Evolutionary conservation across 2,797 vertebrate species (phyloP), one percentile per base, ranked within the genome.

Genomic region (Thalassophryne amazonica): DNA sequence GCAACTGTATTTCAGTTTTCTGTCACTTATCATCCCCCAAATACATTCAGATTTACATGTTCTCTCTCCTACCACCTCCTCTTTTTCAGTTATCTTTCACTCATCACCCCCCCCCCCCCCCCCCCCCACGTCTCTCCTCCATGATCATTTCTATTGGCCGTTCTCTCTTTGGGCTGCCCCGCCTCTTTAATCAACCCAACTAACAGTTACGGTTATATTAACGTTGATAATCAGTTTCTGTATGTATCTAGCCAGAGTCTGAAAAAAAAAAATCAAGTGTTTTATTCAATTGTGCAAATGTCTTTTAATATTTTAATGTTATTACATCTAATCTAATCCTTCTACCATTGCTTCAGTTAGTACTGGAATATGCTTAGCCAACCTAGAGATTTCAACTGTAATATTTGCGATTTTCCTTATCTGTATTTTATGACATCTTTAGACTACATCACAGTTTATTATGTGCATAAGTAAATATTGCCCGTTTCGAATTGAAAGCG

Each of bases 321-420:
- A 80, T 86, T 84, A 85, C 87, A 89, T 90, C 84, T 89, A 90
- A 83, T 86, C 87, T 89, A 89, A 87, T 90, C 85, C 87, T 90
- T 88, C 85, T 88, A 90, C 89, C 88, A 88, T 90, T 67, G 88
- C 89, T 90, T 88, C 88, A 86, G 86, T 91, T 92, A 91, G 89
- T 88, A 89, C 84, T 88, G 85, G 89, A 85, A 88, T 88, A 83
- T 69, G 87, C 90, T 88, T 91, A 91, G 89, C 85, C 78, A 81
- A 86, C 85, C 78, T 91, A 91, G 89, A 89, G 86, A 86, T 88
- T 89, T 91, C 77, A 90, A 88, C 83, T 90, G 90, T 91, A 88
- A 88, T 66, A 66, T 91, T 90, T 68, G 85, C 86, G 62, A 84
- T 86, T 89, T 90, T 91, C 88, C 87, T 89, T 88, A 86, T 81